These are phyloP conservation scores for Helicoverpa armigera DNA, from an alignment of 1,140 invertebrate species.

Conservation along the genomic window DNA sequence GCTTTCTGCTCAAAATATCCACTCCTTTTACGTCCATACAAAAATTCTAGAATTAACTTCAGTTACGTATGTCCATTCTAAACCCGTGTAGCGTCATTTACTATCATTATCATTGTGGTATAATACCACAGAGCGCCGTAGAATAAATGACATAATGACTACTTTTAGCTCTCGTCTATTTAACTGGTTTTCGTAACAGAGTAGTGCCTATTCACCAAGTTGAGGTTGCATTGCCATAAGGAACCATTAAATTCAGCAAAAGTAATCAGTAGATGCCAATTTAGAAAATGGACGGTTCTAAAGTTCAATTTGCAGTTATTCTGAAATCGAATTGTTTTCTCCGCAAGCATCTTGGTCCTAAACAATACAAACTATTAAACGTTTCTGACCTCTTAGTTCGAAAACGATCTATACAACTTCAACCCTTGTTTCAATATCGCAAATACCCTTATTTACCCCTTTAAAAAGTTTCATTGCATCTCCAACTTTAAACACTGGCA, in stretches of 20 bases:
- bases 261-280: background rate
- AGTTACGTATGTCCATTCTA: slow-evolving; percentile 34
- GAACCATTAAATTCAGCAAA: background rate
- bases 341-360: background rate
- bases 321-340: background rate
- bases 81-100: slow-evolving; percentile 12
- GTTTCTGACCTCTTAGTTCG: background rate
- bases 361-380: background rate
- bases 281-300: too few relatives aligned
- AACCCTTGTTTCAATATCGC: background rate
- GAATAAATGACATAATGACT: slow-evolving; percentile 23
- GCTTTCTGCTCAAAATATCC: too few relatives aligned
- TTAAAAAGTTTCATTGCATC: background rate
- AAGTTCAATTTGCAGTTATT: background rate
- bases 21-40: background rate
- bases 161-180: slow-evolving; percentile 5
- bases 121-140: slow-evolving; percentile 1
- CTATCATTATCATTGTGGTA: slow-evolving; percentile 27
- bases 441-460: background rate
- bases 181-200: slow-evolving; percentile 6
- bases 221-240: background rate
- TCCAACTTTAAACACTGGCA: too few relatives aligned
- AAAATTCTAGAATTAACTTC: background rate
- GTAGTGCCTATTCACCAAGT: background rate
- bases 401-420: background rate